A percentile compares a stretch with the other conserved stretches of the same genome.
phyloP scores from a whole-genome alignment of 2,888 invertebrate genomes.

The Dendrolimus pini region DNA sequence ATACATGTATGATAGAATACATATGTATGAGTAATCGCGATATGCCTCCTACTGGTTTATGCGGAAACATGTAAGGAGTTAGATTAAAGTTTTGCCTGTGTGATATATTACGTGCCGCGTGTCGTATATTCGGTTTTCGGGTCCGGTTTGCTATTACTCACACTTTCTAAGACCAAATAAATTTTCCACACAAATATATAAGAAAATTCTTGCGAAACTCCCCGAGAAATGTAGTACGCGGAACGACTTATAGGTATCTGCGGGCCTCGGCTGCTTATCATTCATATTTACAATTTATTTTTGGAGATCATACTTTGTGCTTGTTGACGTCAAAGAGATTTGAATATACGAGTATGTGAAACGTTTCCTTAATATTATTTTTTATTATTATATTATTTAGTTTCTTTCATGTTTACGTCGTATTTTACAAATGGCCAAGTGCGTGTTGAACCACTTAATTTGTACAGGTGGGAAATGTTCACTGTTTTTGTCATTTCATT shows the following conservation, averaged over 20 bases:
- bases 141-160: constrained; percentile 42
- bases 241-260: constrained; percentile 19
- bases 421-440: too few relatives aligned
- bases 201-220: constrained; percentile 34
- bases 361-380: constrained; percentile 1
- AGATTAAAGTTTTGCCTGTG: constrained; percentile 39
- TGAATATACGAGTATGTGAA: constrained; percentile 2
- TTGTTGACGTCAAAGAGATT: neutral
- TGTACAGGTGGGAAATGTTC: too few relatives aligned
- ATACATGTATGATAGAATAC: neutral
- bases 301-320: constrained; percentile 4
- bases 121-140: constrained; percentile 43
- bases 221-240: constrained; percentile 26
- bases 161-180: constrained; percentile 46
- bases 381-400: neutral
- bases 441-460: too few relatives aligned
- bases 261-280: constrained; percentile 13
- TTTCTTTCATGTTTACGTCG: neutral
- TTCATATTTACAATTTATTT: constrained; percentile 13
- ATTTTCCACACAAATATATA: constrained; percentile 47
- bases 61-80: constrained; percentile 19
- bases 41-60: neutral
- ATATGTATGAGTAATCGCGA: neutral
- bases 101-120: constrained; percentile 51
- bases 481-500: too few relatives aligned